Base-by-base conservation (phyloP, 2,797 vertebrate genomes). In the Sebastes aleutianus region DNA sequence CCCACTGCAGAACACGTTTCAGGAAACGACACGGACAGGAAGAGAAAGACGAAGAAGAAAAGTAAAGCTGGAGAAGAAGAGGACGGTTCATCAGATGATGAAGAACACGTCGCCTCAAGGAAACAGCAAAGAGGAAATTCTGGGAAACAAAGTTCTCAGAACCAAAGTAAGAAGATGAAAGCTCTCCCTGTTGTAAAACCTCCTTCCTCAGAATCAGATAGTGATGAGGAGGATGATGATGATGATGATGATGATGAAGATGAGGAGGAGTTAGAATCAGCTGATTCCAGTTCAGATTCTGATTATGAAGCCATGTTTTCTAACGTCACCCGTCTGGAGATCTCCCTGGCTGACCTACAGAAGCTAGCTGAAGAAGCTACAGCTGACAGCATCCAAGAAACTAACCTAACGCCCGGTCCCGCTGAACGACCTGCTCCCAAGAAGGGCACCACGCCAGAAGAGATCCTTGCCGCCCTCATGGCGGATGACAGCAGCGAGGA, bases 291-390 rank as follows among this genome's bases (percentile, higher is more conserved):
- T 56, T 84, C 87, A n/a, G 96, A 96, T 72, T 95, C 93, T 18
- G 95, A 97, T n/a, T 98, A 98, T 74, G 93, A 96, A 14, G 87
- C 95, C 71, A 93, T 97, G 95, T 97, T 97, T 92, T 94, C 93
- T 8, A 97, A 96, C 39, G 97, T 95, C 86, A 90, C 93, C 29
- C 90, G 0, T 13, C 78, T 98, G 66, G 93, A 95, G 74, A 92
- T 99, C 31, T 97, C 97, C 0, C 83, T 99, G 47, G 92, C 92
- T 32, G 97, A 98, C 66, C 91, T 99, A 47, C 94, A 96, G 88
- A 89, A 76, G 6, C 24, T 99, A 26, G 96, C 93, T 20, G 73
- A 85, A 73, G 77, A 67, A 14, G 78, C 59, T 54, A 20, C 78
- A 59, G 0, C 78, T 90, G 86, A 82, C 70, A 83, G 83, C 65